Evolutionary conservation across 2,113 vertebrate species (phyloP).

Genomic region (Macroglossus sobrinus): DNA sequence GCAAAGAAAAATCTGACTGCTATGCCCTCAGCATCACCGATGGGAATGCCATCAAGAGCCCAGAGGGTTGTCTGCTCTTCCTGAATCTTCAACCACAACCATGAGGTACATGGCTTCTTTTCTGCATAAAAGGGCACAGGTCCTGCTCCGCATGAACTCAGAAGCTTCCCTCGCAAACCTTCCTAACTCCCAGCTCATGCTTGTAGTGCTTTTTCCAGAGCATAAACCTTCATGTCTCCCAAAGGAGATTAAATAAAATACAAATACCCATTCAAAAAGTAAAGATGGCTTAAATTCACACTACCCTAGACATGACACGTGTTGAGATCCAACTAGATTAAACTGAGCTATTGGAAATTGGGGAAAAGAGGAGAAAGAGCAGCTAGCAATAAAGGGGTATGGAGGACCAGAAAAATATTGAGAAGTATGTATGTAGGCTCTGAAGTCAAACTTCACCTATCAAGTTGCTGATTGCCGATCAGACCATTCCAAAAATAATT

Average conservation of each 20-base stretch:
- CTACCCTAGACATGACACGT: fast-evolving
- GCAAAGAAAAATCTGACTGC: not conserved
- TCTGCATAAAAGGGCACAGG: not conserved
- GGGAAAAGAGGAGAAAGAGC: not conserved
- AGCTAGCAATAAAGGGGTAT: not conserved
- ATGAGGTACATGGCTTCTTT: not conserved
- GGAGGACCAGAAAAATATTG: not conserved
- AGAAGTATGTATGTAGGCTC: not conserved
- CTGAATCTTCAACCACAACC: not conserved
- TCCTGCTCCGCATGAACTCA: not conserved
- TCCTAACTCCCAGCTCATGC: no score
- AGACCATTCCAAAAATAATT: not conserved
- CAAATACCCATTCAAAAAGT: not conserved
- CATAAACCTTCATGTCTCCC: not conserved
- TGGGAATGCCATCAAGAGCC: not conserved
- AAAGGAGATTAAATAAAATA: not conserved
- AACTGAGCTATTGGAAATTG: not conserved
- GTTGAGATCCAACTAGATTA: not conserved
- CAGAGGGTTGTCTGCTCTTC: not conserved
- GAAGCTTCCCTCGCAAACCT: not conserved
- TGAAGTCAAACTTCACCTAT: not conserved
- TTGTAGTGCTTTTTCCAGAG: not conserved
- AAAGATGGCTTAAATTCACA: not conserved
- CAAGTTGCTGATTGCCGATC: not conserved
- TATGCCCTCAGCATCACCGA: not conserved